Conservation (phyloP, 2,888 invertebrate species). For the Gortyna flavago region DNA sequence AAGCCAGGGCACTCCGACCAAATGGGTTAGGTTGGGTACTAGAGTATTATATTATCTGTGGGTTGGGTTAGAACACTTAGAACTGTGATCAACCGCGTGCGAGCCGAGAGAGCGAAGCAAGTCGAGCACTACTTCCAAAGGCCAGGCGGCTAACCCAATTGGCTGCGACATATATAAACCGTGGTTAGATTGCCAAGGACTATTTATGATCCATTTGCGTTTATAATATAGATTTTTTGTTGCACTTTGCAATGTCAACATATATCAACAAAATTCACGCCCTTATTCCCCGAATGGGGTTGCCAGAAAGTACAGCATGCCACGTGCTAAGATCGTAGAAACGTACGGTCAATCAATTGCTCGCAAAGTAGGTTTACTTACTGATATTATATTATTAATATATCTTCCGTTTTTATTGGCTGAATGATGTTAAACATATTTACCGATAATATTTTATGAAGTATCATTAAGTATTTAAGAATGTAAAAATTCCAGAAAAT, state of each 20-base stretch:
- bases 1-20: too few species aligned
- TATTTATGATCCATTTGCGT: neutral
- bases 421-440: neutral
- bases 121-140: too few species aligned
- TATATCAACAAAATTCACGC: neutral
- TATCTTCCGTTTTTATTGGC: neutral
- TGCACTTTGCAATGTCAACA: neutral
- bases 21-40: too few species aligned
- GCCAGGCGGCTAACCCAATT: too few species aligned
- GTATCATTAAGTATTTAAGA: slow-evolving; percentile 19
- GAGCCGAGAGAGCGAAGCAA: too few species aligned
- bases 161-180: too few species aligned
- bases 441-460: neutral
- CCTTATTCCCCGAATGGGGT: neutral
- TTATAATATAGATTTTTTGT: neutral
- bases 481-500: slow-evolving; percentile 2
- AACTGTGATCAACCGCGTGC: too few species aligned
- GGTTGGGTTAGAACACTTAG: too few species aligned
- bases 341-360: neutral
- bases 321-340: neutral
- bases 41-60: too few species aligned
- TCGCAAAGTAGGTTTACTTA: neutral
- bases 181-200: neutral
- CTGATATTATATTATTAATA: too few species aligned
- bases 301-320: neutral